Evolutionary conservation across 2,113 vertebrate species (phyloP), one percentile per base, ranked within the genome.

Genomic region (Alethe castanea): DNA sequence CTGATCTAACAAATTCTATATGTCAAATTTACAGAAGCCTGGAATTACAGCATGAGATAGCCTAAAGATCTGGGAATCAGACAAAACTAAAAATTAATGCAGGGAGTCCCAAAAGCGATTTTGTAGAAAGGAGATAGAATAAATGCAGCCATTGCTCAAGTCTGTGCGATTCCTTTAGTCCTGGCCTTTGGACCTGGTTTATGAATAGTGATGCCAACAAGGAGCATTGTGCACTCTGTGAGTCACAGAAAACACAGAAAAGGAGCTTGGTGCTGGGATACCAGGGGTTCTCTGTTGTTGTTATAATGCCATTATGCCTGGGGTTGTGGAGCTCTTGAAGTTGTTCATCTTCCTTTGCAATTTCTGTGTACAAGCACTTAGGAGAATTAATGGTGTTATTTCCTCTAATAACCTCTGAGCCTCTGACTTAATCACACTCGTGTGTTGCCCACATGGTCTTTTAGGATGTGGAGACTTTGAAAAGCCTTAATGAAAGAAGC

Each of bases 401-500:
- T 85, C 69, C 83, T 53, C 52, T 52, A 88, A 93, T 65, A 85
- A 62, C 59, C 81, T 70, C n/a, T 42, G 86, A 81, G 47, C 62
- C 86, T 85, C 81, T 82, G 50, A 19, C 20, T 94, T 91, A 88
- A 91, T 90, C 8, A 0, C 78, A 18, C 50, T 47, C 35, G 5
- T 72, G 38, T 52, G 65, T 40, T 86, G 54, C 79, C 71, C 74
- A 6, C 52, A 13, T 24, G 74, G 0, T 19, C 79, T 81, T 89
- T 66, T 77, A 80, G 42, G 81, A 53, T 52, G 45, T 15, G 57
- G 62, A 57, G 53, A n/a, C 53, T 88, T 65, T 93, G 90, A 94
- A 95, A 91, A 93, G 74, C 60, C 71, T 82, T 80, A 91, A 88
- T 83, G 84, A 90, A 95, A 80, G 87, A 40, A 93, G 65, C 4